Evolutionary conservation across 64 coral and sea anemone genomes (phyloP).

Genomic region (Pocillopora verrucosa): DNA sequence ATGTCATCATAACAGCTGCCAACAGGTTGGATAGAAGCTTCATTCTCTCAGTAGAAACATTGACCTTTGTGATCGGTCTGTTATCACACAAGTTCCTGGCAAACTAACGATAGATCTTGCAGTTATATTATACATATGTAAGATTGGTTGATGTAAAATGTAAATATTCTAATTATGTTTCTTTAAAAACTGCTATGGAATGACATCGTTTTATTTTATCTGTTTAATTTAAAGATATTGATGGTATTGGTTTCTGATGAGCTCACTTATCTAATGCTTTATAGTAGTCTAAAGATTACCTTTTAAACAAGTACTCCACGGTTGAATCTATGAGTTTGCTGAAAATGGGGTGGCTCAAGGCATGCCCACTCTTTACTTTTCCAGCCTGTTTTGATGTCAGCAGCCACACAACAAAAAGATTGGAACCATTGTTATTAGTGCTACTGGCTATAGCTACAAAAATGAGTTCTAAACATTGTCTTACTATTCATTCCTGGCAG

Average conservation of each 20-base stretch:
- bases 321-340: conserved; percentile 54
- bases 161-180: no score
- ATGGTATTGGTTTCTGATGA: not conserved
- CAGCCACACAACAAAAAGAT: no score
- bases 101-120: not conserved
- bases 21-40: not conserved
- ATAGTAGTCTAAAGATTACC: conserved; percentile 18
- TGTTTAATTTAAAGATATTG: no score
- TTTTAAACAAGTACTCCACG: conserved; percentile 52
- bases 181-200: no score
- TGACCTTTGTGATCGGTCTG: no score
- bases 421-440: no score
- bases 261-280: not conserved
- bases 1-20: conserved; percentile 61
- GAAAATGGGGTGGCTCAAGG: conserved; percentile 49
- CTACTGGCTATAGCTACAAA: no score
- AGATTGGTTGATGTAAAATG: no score
- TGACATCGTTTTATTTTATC: no score
- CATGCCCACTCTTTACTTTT: conserved; percentile 23
- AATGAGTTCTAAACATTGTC: not conserved
- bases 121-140: not conserved
- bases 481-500: not conserved
- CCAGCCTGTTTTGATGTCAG: no score
- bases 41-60: no score
- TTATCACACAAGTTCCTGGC: no score